These are phyloP conservation scores for Coelinius sp. DNA, from an alignment of 2,888 invertebrate genomes.

Conservation along the genomic window DNA sequence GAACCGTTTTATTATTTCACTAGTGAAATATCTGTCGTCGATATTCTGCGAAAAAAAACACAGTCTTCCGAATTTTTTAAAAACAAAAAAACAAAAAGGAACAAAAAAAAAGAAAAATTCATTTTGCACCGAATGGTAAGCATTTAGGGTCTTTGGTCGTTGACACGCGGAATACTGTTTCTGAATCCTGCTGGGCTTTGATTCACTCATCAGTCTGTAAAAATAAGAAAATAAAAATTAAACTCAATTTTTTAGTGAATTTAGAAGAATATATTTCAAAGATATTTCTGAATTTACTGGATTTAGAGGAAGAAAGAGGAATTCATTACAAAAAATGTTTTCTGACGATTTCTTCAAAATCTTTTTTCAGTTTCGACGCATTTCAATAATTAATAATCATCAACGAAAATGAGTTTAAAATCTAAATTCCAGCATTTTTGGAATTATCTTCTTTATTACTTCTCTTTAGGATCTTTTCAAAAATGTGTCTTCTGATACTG, in stretches of 20 bases:
- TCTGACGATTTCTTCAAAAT: no score
- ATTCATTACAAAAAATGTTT: no score
- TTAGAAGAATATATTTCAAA: no score
- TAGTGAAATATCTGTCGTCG: background rate
- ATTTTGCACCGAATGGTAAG: conserved; percentile 47
- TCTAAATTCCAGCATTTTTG: no score
- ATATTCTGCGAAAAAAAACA: conserved; percentile 3
- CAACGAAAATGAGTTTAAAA: no score
- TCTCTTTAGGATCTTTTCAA: no score
- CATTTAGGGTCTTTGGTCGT: conserved; percentile 65
- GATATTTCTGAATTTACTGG: no score
- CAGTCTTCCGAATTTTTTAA: conserved; percentile 20
- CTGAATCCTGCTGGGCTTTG: conserved; percentile 47
- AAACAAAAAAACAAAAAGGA: background rate
- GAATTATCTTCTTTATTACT: no score
- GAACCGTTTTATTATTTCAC: background rate
- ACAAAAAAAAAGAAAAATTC: background rate
- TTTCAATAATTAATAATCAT: no score
- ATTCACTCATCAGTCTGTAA: conserved; percentile 51
- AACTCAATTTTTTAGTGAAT: background rate
- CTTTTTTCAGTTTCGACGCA: no score
- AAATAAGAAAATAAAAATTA: conserved; percentile 32
- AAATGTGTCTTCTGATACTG: background rate
- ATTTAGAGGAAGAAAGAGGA: no score
- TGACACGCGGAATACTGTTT: conserved; percentile 66